Evolutionary conservation across 2,888 invertebrate species (phyloP).

Genomic region (Erebia epiphron): DNA sequence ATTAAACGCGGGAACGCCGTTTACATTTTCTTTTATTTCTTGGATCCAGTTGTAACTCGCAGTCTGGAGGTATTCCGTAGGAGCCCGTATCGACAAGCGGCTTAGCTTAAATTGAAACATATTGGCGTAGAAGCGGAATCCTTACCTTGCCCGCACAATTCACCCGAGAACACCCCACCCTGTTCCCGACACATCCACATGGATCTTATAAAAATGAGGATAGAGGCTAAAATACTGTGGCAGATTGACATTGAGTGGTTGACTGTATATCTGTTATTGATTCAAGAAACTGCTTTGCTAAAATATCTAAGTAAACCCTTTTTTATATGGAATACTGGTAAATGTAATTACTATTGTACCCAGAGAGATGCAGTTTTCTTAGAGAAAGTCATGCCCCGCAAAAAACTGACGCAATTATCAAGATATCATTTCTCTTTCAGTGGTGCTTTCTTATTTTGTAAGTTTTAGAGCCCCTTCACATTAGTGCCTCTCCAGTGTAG

Average conservation of each 20-base stretch:
- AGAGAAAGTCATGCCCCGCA: neutral
- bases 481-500: too few relatives aligned
- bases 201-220: neutral
- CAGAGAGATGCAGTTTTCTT: neutral
- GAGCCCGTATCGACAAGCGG: slow-evolving; percentile 75
- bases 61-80: slow-evolving; percentile 66
- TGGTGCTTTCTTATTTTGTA: slow-evolving; percentile 38
- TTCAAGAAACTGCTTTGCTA: slow-evolving; percentile 7
- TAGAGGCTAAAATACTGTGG: neutral
- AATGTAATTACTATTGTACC: slow-evolving; percentile 1
- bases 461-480: slow-evolving; percentile 50
- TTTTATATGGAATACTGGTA: neutral
- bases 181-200: neutral
- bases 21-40: slow-evolving; percentile 56
- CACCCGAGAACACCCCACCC: slow-evolving; percentile 11
- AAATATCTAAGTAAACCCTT: neutral
- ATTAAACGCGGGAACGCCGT: slow-evolving; percentile 3
- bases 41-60: slow-evolving; percentile 54
- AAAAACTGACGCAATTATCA: too few relatives aligned
- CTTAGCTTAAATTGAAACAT: slow-evolving; percentile 81
- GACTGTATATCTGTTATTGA: slow-evolving; percentile 16
- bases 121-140: slow-evolving; percentile 70
- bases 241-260: neutral
- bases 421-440: too few relatives aligned
- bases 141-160: slow-evolving; percentile 56